Evolutionary conservation across 1,140 invertebrate genomes (phyloP).

Genomic region (Apis mellifera): DNA sequence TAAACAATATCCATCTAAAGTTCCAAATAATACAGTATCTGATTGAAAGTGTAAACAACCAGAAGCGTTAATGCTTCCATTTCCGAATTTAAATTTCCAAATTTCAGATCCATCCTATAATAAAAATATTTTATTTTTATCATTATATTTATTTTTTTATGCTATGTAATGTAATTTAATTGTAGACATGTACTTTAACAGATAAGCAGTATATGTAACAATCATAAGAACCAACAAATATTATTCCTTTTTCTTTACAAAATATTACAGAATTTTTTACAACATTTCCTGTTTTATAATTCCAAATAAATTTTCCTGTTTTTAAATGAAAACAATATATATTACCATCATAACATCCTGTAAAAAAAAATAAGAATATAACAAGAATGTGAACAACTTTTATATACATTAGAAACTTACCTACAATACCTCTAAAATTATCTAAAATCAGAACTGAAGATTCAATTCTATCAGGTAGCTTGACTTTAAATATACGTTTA

Average conservation of each 20-base stretch:
- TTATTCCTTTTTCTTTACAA: slow-evolving; percentile 69
- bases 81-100: slow-evolving; percentile 79
- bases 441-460: slow-evolving; percentile 78
- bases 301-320: slow-evolving; percentile 84
- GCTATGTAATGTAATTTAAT: not conserved
- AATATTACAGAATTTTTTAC: slow-evolving; percentile 86
- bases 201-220: slow-evolving; percentile 84
- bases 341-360: slow-evolving; percentile 86
- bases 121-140: slow-evolving; percentile 30
- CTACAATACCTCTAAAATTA: slow-evolving; percentile 74
- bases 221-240: slow-evolving; percentile 88
- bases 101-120: slow-evolving; percentile 74
- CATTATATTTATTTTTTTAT: not conserved
- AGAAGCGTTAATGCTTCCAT: slow-evolving; percentile 84
- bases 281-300: slow-evolving; percentile 82
- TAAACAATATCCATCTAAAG: slow-evolving; percentile 83
- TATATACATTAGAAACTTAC: slow-evolving; percentile 55
- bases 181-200: slow-evolving; percentile 78
- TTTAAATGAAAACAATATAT: slow-evolving; percentile 84
- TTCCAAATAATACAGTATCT: slow-evolving; percentile 81
- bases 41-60: slow-evolving; percentile 80
- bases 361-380: slow-evolving; percentile 49
- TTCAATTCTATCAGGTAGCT: slow-evolving; percentile 83
- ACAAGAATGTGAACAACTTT: not conserved
- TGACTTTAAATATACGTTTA: slow-evolving; percentile 71